Base-by-base conservation (phyloP, 2,113 vertebrate species). In the Neotragus pygmaeus region DNA sequence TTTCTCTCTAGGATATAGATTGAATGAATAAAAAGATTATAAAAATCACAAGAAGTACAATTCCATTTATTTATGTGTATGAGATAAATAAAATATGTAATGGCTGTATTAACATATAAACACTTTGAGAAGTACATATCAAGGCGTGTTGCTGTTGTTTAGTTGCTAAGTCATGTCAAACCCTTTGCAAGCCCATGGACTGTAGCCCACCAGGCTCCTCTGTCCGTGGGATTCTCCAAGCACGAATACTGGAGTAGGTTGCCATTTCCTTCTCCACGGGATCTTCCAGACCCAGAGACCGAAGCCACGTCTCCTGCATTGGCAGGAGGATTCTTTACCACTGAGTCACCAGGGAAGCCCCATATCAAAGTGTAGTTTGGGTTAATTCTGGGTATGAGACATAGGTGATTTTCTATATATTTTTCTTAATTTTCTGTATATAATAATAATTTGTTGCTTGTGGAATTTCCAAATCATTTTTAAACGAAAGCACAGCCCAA, bases 41-140 rank as follows among this genome's bases (percentile, higher is more conserved):
- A 73, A 97, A n/a, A 91, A 36, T 14, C 33, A 51, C 53, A 91
- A 17, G 27, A 55, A 39, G 5, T 51, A 64, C 82, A 4, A 90
- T 30, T 75, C 17, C 19, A 62, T 39, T 83, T 9, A 89, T 87
- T 73, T 64, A 2, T 80, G 0, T 53, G 36, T 2, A 36, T 51
- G 92, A 95, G 36, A 80, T 70, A n/a, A n/a, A n/a, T n/a, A 85
- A 93, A 85, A 86, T 73, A 93, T 73, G 70, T 62, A 53, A 86
- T 25, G 33, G 10, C 11, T 64, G 33, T 90, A 57, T 73, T 39
- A 43, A 87, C 33, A 93, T 36, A 21, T 53, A 85, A 89, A 78
- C 89, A 81, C 2, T 49, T 58, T 39, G 21, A 83, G 28, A 53
- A 62, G 19, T 55, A 78, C 53, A 73, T 73, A 85, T 30, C 28